These are phyloP conservation scores for Neogobius melanostomus DNA, from an alignment of 2,113 vertebrate species.

Conservation along the genomic window DNA sequence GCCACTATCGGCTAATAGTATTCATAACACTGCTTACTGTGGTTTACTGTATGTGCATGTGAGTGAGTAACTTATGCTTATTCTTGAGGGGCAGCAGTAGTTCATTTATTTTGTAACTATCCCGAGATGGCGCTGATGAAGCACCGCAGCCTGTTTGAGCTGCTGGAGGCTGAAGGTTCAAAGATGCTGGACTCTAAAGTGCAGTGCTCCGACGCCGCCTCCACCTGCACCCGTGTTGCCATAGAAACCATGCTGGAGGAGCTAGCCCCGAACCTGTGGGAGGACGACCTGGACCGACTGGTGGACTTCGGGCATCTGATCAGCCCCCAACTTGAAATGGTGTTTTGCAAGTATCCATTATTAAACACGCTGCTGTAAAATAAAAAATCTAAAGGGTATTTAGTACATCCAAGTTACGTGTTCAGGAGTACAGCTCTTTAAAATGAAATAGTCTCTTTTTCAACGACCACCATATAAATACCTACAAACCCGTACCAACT, in stretches of 20 bases:
- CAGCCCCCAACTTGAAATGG: constrained; percentile 84
- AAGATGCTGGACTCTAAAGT: constrained; percentile 74
- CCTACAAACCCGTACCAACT: too few relatives aligned
- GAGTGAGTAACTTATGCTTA: background rate
- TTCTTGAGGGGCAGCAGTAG: background rate
- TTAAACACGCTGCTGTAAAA: background rate
- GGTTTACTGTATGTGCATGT: background rate
- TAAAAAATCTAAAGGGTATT: too few relatives aligned
- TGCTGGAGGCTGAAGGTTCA: constrained; percentile 74
- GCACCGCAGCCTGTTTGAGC: constrained; percentile 76
- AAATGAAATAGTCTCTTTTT: too few relatives aligned
- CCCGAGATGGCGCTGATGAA: constrained; percentile 84
- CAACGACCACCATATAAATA: too few relatives aligned
- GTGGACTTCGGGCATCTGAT: constrained; percentile 84
- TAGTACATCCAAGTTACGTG: too few relatives aligned
- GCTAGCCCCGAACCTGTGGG: constrained; percentile 82
- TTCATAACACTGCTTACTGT: background rate
- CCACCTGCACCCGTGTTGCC: constrained; percentile 72
- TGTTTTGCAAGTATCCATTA: constrained; percentile 19
- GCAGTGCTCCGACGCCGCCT: constrained; percentile 63
- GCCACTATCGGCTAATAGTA: background rate
- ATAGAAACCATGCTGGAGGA: constrained; percentile 85
- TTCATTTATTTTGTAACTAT: background rate
- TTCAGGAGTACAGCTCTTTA: too few relatives aligned
- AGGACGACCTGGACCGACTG: constrained; percentile 80